phyloP scores from a whole-genome alignment of 2,888 invertebrate genomes.

The Ormyrus pomaceus region DNA sequence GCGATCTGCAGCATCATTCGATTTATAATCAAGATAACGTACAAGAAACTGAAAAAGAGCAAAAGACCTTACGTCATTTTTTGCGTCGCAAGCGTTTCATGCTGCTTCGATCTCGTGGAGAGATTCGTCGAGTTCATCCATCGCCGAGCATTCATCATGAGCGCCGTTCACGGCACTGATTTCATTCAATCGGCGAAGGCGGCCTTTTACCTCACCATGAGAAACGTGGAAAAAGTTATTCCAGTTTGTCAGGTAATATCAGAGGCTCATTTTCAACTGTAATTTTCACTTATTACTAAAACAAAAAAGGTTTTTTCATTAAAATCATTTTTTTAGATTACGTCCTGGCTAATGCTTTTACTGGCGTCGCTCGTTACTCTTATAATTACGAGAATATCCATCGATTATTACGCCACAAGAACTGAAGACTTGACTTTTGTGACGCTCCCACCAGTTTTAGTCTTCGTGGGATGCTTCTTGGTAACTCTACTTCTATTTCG shows the following conservation, averaged over 20 bases:
- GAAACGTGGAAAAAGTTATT: constrained; percentile 80
- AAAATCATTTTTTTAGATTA: background rate
- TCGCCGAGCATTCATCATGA: constrained; percentile 95
- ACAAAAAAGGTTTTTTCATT: no score
- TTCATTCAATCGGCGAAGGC: constrained; percentile 93
- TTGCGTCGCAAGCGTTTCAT: constrained; percentile 15
- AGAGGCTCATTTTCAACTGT: no score
- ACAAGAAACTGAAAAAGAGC: background rate
- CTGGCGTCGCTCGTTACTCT: background rate
- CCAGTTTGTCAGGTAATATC: constrained; percentile 21
- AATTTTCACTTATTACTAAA: no score
- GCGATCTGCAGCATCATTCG: constrained; percentile 1
- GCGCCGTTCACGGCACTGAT: constrained; percentile 93
- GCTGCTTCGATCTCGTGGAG: constrained; percentile 81
- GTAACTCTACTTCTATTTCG: constrained; percentile 74
- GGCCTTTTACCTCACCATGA: constrained; percentile 91
- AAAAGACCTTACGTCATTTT: background rate
- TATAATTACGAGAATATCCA: constrained; percentile 8
- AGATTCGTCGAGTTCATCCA: constrained; percentile 89
- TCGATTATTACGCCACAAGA: background rate
- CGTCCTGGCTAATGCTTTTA: background rate
- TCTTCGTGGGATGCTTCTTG: constrained; percentile 16
- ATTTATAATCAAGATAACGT: background rate
- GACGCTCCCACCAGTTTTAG: background rate
- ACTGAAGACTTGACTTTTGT: background rate